phyloP scores from a whole-genome alignment of 2,888 invertebrate genomes.

The Spodoptera littoralis region DNA sequence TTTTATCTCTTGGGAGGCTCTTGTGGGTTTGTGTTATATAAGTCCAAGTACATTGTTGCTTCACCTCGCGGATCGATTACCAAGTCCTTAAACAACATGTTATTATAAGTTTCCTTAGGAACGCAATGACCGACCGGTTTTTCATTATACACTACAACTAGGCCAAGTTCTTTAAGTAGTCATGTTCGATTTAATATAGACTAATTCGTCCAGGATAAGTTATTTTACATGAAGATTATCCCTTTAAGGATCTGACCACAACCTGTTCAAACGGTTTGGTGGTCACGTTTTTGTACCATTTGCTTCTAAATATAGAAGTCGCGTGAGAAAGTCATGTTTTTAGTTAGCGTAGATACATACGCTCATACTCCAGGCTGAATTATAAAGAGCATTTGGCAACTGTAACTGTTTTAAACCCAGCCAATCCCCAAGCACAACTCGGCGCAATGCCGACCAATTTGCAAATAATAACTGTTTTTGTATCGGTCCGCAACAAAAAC shows the following conservation, averaged over 20 bases:
- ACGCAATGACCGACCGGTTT: constrained; percentile 25
- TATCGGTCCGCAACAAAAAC: constrained; percentile 49
- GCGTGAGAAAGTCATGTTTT: constrained; percentile 41
- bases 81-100: constrained; percentile 22
- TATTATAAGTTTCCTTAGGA: constrained; percentile 28
- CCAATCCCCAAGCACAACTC: constrained; percentile 22
- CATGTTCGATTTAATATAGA: constrained; percentile 20
- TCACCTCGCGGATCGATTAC: constrained; percentile 25
- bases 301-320: constrained; percentile 23
- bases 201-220: constrained; percentile 5
- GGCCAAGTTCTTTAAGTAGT: constrained; percentile 39
- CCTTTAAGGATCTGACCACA: too few species aligned
- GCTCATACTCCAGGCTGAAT: constrained; percentile 17
- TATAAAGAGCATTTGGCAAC: constrained; percentile 37
- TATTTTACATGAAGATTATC: background rate
- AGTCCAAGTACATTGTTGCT: background rate
- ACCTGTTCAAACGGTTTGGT: background rate
- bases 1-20: too few species aligned
- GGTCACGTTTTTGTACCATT: constrained; percentile 18
- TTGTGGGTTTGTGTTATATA: too few species aligned
- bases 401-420: constrained; percentile 17
- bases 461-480: constrained; percentile 48
- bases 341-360: background rate
- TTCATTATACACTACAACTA: constrained; percentile 17
- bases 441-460: constrained; percentile 38